These are phyloP conservation scores for Polyommatus icarus DNA, from an alignment of 2,888 invertebrate genomes.

Conservation along the genomic window DNA sequence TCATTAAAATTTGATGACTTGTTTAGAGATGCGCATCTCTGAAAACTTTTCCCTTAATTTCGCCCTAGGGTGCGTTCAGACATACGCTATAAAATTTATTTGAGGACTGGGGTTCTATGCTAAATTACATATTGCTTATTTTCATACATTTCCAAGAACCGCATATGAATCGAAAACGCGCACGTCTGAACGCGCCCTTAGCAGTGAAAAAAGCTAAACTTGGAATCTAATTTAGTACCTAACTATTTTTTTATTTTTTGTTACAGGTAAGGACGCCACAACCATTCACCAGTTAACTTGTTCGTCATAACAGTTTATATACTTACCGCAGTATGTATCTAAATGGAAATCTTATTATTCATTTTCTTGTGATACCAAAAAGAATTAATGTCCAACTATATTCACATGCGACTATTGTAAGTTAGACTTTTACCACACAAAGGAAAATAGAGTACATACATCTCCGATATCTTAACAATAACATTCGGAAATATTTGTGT, in stretches of 20 bases:
- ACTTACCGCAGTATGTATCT: neutral
- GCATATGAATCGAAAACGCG: too few relatives aligned
- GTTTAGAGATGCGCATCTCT: too few relatives aligned
- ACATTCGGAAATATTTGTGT: slow-evolving; percentile 19
- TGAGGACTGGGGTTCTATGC: too few relatives aligned
- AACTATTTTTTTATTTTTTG: neutral
- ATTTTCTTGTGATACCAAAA: neutral
- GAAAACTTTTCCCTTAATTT: too few relatives aligned
- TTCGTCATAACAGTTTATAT: neutral
- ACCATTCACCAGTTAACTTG: neutral
- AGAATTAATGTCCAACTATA: neutral
- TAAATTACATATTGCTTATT: too few relatives aligned
- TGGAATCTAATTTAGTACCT: neutral
- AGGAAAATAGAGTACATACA: slow-evolving; percentile 1
- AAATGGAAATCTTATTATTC: neutral
- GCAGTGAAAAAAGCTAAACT: too few relatives aligned
- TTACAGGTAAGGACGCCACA: neutral
- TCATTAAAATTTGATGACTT: too few relatives aligned
- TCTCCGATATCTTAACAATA: slow-evolving; percentile 14
- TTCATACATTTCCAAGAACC: too few relatives aligned
- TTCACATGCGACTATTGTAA: slow-evolving; percentile 22
- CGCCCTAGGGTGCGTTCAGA: too few relatives aligned
- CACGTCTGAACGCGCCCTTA: too few relatives aligned
- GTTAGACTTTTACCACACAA: slow-evolving; percentile 11
- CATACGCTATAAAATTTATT: too few relatives aligned